These are phyloP conservation scores for Gyps fulvus DNA, from an alignment of 2,113 vertebrate genomes.

Conservation along the genomic window DNA sequence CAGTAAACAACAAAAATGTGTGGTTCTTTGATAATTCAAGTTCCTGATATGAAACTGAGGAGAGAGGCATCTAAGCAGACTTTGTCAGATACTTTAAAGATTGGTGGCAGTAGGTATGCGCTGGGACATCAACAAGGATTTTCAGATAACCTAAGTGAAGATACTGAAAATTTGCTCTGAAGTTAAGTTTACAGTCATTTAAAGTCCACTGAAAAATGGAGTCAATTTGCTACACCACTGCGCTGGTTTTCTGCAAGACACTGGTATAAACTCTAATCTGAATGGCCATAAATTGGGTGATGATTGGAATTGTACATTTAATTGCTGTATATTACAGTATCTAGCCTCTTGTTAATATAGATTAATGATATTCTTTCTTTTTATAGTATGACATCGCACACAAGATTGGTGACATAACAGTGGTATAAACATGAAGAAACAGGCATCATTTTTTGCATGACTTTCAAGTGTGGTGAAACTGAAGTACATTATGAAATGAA, in stretches of 20 bases:
- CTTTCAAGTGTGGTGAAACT: constrained; percentile 66
- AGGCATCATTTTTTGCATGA: constrained; percentile 51
- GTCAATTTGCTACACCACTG: background rate
- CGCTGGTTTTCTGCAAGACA: background rate
- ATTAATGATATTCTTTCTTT: constrained; percentile 67
- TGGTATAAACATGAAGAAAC: constrained; percentile 74
- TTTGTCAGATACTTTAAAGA: background rate
- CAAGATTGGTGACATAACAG: constrained; percentile 74
- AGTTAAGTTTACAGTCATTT: background rate
- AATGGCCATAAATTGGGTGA: background rate
- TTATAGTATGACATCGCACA: constrained; percentile 71
- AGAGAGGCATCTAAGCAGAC: background rate
- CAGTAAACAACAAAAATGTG: background rate
- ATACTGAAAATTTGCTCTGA: background rate
- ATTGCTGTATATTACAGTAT: background rate
- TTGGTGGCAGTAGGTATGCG: background rate
- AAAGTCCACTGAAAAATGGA: background rate
- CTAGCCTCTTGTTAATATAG: background rate
- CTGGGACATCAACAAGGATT: background rate
- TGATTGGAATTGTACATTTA: background rate
- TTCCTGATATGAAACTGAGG: background rate
- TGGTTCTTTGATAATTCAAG: background rate
- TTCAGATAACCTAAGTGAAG: background rate
- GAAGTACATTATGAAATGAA: constrained; percentile 63
- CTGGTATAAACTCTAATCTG: background rate